Base-by-base conservation (phyloP, 2,888 invertebrate genomes). In the Nineta flava region DNA sequence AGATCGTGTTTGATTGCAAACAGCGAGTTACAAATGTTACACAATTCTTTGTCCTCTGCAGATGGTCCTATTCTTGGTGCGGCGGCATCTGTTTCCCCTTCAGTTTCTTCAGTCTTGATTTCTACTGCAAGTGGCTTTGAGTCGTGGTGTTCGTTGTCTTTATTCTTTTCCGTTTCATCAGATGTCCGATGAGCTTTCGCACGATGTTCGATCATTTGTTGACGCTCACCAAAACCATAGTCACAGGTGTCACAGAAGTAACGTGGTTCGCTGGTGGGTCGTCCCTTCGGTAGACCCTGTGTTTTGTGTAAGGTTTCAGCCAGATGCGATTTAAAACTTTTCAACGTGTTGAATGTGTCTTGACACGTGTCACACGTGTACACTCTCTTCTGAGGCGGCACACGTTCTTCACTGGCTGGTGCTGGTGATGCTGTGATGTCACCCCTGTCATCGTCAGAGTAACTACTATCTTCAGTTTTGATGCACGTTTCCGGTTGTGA, bases 321-420 rank as follows among this genome's bases (percentile, higher is more conserved):
- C 15, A 47, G 15, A 58, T 61, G 1, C 61, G 62, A 17, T 59
- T 55, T 15, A 57, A 58, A 6, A 50, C 51, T 57, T n/a, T 46
- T 42, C 42, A 48, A 46, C 43, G 41, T 53, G 50, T 49, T 53
- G 35, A 47, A 44, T 32, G 52, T 48, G 50, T 43, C 32, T 34
- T 52, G 50, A 50, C n/a, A 53, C 40, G 44, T 54, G 50, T 19
- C 47, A 17, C 47, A 47, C 12, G 21, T 19, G 17, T 16, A 47
- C 9, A 35, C 35, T 47, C 38, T 47, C 17, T 47, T 47, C 17
- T 7, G 9, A 12, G 17, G 7, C 17, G 40, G 2, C 15, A 16
- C 17, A 31, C 47, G n/a, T 35, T 47, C 26, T 26, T 26, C 17
- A 35, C 47, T 47, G n/a, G 35, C 13, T 13, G 47, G 47, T 17